Evolutionary conservation across 37 sponge, comb jelly and placozoan genomes (phyloP).

Genomic region (Beroe ovata): DNA sequence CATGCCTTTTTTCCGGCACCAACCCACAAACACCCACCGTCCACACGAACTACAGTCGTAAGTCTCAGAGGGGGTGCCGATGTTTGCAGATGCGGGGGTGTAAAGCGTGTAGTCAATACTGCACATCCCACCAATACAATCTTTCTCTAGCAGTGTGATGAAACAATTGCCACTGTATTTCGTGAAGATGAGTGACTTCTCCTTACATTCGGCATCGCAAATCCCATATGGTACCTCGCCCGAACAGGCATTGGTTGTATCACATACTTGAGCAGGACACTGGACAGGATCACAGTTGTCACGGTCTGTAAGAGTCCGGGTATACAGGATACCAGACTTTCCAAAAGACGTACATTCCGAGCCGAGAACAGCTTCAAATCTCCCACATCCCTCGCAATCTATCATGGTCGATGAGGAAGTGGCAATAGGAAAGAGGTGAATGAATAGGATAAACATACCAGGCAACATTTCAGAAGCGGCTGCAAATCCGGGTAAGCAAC

Average conservation of each 20-base stretch:
- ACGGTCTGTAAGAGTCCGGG: neutral
- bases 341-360: neutral
- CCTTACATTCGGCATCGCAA: neutral
- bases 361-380: neutral
- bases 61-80: neutral
- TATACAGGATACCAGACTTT: neutral
- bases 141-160: neutral
- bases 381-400: neutral
- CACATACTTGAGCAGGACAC: neutral
- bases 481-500: too few species aligned
- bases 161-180: neutral
- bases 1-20: neutral
- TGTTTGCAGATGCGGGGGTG: neutral
- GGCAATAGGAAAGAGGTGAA: too few species aligned
- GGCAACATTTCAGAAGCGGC: too few species aligned
- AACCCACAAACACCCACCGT: neutral
- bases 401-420: too few species aligned
- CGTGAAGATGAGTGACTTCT: neutral
- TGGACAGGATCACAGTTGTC: neutral
- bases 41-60: neutral
- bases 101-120: neutral
- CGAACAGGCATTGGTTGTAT: neutral
- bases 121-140: neutral
- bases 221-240: neutral
- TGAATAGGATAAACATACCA: too few species aligned